These are phyloP conservation scores for Promerops cafer DNA, from an alignment of 2,113 vertebrate species.

Conservation along the genomic window DNA sequence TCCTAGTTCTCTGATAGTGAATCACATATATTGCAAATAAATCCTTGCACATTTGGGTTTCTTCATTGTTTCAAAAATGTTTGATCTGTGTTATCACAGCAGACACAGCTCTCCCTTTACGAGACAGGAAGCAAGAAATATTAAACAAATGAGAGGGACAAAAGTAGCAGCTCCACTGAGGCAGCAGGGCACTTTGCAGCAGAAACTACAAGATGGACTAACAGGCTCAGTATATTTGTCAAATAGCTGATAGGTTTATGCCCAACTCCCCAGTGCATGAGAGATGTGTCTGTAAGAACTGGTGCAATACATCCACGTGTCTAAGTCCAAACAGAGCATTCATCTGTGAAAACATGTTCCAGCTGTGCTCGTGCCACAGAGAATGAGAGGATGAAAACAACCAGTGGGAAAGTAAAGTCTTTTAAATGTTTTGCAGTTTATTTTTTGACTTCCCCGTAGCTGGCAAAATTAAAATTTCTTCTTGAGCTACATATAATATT, in stretches of 20 bases:
- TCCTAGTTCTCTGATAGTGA: not conserved
- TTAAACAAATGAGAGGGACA: slow-evolving; percentile 23
- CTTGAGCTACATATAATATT: not conserved
- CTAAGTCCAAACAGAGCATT: not conserved
- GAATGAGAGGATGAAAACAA: not conserved
- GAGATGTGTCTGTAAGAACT: not conserved
- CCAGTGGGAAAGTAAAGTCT: not conserved
- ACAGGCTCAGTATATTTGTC: not conserved
- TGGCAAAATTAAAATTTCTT: not conserved
- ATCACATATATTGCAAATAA: slow-evolving; percentile 16
- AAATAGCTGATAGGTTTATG: not conserved
- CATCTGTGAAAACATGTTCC: not conserved
- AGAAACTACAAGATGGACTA: not conserved
- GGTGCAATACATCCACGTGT: not conserved
- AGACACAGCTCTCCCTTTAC: not conserved
- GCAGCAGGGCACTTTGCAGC: not conserved
- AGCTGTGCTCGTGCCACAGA: not conserved
- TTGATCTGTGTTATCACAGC: slow-evolving; percentile 39
- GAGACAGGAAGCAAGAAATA: slow-evolving; percentile 21
- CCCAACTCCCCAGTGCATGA: not conserved
- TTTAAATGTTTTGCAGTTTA: not conserved
- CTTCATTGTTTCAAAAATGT: slow-evolving; percentile 36
- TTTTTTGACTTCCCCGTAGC: not conserved
- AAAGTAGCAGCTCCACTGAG: not conserved
- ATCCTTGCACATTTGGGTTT: not conserved